phyloP scores from a whole-genome alignment of 2,113 vertebrate species.

The Lutjanus erythropterus region DNA sequence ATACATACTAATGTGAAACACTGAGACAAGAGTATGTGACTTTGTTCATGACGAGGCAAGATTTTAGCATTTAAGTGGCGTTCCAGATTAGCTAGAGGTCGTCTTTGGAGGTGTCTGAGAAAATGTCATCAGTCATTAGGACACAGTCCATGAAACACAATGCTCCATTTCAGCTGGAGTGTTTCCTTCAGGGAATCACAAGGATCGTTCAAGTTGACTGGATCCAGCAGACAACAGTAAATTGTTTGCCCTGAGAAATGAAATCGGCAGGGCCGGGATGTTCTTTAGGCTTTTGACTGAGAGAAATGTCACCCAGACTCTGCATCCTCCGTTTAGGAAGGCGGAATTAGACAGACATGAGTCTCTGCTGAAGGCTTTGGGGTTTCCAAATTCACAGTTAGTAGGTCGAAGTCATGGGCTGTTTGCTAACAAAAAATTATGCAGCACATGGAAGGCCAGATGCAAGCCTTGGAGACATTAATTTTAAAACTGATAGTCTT shows the following conservation, averaged over 20 bases:
- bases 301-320: slow-evolving; percentile 54
- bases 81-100: slow-evolving; percentile 71
- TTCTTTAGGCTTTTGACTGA: slow-evolving; percentile 57
- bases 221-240: slow-evolving; percentile 73
- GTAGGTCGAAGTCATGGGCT: slow-evolving; percentile 38
- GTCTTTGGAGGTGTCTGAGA: slow-evolving; percentile 72
- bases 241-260: slow-evolving; percentile 77
- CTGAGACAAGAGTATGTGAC: slow-evolving; percentile 31
- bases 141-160: slow-evolving; percentile 81
- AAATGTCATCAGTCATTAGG: slow-evolving; percentile 85
- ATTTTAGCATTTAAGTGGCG: slow-evolving; percentile 71
- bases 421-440: slow-evolving; percentile 41
- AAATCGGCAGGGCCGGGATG: slow-evolving; percentile 47
- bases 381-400: slow-evolving; percentile 36
- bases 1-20: slow-evolving; percentile 27
- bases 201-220: slow-evolving; percentile 80
- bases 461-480: slow-evolving; percentile 26
- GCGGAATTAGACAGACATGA: slow-evolving; percentile 26
- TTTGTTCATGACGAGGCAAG: slow-evolving; percentile 44
- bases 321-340: slow-evolving; percentile 11
- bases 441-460: slow-evolving; percentile 49
- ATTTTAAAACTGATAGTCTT: slow-evolving; percentile 33
- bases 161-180: slow-evolving; percentile 76
- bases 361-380: background rate
- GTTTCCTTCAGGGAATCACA: slow-evolving; percentile 78